Evolutionary conservation across 2,888 invertebrate genomes (phyloP), one percentile per base, ranked within the genome.

Genomic region (Bugula neritina): DNA sequence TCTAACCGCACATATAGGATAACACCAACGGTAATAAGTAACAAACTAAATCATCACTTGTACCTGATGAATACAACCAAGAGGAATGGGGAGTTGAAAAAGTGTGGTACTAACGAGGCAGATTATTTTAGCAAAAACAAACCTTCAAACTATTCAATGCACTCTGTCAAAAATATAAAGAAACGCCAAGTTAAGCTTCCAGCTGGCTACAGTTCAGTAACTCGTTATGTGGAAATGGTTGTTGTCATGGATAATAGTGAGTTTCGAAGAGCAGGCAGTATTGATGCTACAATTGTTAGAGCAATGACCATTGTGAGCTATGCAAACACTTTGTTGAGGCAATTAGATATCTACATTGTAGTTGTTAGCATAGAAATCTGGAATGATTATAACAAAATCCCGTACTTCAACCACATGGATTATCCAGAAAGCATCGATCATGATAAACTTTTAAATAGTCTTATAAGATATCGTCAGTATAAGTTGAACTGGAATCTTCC

Each of bases 311-410:
- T 69, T 5, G 31, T 69, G 3, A 69, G 27, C 69, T 69, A 23
- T 25, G 69, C 69, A 13, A 69, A 23, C 29, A n/a, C 69, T 97
- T 88, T 98, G 5, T 99, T 95, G 85, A 89, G 92, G 55, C 95
- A 94, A 0, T 85, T 99, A 73, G 96, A 97, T 86, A 95, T 99
- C 81, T 96, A 92, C 86, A 90, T 99, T 81, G 94, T 94, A 0
- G 86, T 99, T 77, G 94, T 97, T 23, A 97, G 97, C 35, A 93
- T 97, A 34, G 95, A 95, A 74, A 92, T 97, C 54, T 99, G 98
- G 99, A 91, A 89, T n/a, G 92, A 93, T 78, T 85, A 88, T 71
- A 93, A 98, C 83, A 91, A 92, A 84, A 93, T 97, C 76, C 86
- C 87, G 31, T 88, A 98, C 75, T 90, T 23, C 5, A 23, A 23